Evolutionary conservation across 2,113 vertebrate species (phyloP).

Genomic region (Rhynchopsitta pachyrhyncha): DNA sequence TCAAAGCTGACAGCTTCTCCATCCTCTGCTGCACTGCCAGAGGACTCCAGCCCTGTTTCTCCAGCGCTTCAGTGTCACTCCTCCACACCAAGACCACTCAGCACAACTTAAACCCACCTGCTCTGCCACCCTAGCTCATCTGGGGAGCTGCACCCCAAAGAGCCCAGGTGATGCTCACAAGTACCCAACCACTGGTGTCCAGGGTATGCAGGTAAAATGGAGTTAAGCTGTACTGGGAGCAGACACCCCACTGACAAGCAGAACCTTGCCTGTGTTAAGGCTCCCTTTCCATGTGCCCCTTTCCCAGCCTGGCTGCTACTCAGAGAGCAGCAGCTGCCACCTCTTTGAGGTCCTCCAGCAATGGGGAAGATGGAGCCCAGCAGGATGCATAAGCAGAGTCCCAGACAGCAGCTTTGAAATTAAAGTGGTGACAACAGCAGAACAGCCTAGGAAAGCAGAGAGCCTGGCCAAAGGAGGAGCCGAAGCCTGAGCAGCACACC

Average conservation of each 20-base stretch:
- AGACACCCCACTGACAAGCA: background rate
- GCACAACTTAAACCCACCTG: background rate
- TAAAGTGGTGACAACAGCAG: background rate
- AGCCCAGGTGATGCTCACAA: background rate
- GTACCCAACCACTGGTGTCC: fast-evolving
- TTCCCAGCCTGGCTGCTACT: background rate
- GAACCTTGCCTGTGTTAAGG: background rate
- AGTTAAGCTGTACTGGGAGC: background rate
- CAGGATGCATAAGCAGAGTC: background rate
- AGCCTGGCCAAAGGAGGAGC: background rate
- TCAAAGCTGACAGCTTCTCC: background rate
- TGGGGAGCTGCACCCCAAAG: background rate
- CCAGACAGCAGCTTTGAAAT: background rate
- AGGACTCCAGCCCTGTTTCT: background rate
- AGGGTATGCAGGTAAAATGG: background rate
- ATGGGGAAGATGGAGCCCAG: fast-evolving
- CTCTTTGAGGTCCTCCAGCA: background rate
- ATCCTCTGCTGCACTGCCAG: fast-evolving
- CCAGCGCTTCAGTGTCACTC: background rate
- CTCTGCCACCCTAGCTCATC: background rate
- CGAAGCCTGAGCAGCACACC: background rate
- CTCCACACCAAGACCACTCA: background rate
- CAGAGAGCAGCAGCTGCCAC: background rate
- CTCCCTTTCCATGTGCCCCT: background rate
- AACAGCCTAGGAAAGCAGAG: background rate